Evolutionary conservation across 2,888 invertebrate genomes (phyloP), one percentile per base, ranked within the genome.

Genomic region (Diploptera punctata): DNA sequence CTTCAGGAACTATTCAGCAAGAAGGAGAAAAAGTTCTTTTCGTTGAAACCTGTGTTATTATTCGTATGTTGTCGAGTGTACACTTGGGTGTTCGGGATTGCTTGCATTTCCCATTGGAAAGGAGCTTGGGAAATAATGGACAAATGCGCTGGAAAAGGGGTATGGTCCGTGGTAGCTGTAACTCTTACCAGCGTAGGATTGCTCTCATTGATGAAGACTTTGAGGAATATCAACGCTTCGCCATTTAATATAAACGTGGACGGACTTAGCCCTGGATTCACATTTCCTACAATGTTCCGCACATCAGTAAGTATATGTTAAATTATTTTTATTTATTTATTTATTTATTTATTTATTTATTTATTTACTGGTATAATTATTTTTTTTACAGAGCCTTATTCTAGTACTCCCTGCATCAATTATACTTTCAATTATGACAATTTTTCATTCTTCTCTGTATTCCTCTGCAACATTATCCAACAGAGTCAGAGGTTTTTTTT

Each of bases 101-200:
- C 92, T 75, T 94, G 94, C 81, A 93, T 95, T 52, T 94, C 93
- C 79, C 93, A 93, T 74, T 96, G 95, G 95, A 87, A 94, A 13
- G 95, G 95, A 1, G 89, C 91, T 54, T 95, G 95, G 95, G 86
- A 87, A 77, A 84, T 90, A 65, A 86, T 94, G 78, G 94, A 94
- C 80, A 84, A 89, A 80, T 89, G 91, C 78, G 91, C 91, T 44
- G 85, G 84, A 67, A 5, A 24, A 16, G 29, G 31, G 13, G 18
- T 38, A 26, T 21, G 68, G 29, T n/a, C 52, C 26, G 38, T 65
- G 65, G n/a, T 71, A 26, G 69, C 19, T 33, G 62, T 18, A 10
- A 49, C 68, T 21, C 18, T 71, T 0, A 60, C 76, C 5, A 74
- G 80, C 54, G 57, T 80, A 13, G 72, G 21, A 77, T 38, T 78